phyloP scores from a whole-genome alignment of 2,888 invertebrate genomes.

The Pseudeuparius sepicola region DNA sequence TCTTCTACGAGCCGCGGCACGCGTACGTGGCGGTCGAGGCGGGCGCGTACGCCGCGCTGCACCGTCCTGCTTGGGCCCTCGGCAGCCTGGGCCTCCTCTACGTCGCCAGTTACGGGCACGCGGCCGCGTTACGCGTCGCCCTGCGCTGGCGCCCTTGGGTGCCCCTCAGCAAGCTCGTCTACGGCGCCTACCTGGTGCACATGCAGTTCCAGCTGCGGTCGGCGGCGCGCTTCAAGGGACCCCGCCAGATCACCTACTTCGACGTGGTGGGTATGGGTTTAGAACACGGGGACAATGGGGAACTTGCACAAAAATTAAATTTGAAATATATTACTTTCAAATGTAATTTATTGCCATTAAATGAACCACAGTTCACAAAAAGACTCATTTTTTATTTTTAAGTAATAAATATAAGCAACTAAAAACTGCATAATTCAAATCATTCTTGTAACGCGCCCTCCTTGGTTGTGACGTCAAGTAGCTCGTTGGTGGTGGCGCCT shows the following conservation, averaged over 20 bases:
- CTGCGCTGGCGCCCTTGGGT: conserved; percentile 50
- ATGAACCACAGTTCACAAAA: no score
- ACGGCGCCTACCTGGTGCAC: conserved; percentile 47
- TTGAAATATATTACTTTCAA: no score
- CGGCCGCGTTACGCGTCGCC: conserved; percentile 34
- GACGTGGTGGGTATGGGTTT: conserved; percentile 37
- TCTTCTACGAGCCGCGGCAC: conserved; percentile 44
- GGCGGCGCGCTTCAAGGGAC: conserved; percentile 42
- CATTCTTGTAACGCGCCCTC: no score
- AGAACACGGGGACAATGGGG: no score
- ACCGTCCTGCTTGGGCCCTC: conserved; percentile 47
- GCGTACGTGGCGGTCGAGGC: conserved; percentile 44
- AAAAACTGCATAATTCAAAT: no score
- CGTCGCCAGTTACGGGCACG: conserved; percentile 45
- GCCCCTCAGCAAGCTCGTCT: conserved; percentile 49
- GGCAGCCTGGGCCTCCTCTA: conserved; percentile 43
- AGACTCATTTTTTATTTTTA: no score
- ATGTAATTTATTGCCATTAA: no score
- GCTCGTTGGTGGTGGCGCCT: no score
- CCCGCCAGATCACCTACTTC: conserved; percentile 37
- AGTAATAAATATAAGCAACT: no score
- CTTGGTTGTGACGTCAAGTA: no score
- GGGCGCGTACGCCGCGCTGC: conserved; percentile 47
- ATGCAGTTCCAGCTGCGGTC: conserved; percentile 43
- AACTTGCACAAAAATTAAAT: no score